Percentiles rank a stretch among this genome's conserved stretches.
Conservation (phyloP, 2,797 vertebrate species). For the Alca torda region DNA sequence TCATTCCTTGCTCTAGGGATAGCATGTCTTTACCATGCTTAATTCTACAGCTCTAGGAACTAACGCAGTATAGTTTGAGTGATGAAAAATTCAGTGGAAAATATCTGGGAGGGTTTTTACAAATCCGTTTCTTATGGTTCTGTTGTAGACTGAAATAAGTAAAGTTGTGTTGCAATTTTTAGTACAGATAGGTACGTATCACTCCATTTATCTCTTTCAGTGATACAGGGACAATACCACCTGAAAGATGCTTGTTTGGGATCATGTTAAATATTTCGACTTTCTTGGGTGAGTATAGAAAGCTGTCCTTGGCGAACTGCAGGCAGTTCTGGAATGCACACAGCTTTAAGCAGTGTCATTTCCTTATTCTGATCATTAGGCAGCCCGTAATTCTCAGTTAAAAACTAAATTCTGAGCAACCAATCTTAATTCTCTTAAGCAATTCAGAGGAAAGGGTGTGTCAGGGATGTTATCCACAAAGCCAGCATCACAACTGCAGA, state of each 20-base stretch:
- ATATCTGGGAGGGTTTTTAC: background rate
- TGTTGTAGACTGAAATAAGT: background rate
- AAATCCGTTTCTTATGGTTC: background rate
- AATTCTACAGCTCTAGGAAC: background rate
- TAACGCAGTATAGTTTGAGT: background rate
- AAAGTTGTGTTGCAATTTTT: background rate
- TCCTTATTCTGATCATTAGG: background rate
- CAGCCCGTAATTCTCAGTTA: background rate
- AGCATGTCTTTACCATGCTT: background rate
- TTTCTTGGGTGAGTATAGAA: slow-evolving; percentile 84
- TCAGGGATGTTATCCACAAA: background rate
- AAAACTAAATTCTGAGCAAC: background rate
- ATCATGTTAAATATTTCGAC: slow-evolving; percentile 90
- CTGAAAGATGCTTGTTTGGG: slow-evolving; percentile 93
- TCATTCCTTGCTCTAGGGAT: background rate
- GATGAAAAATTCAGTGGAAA: background rate
- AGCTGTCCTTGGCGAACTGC: background rate
- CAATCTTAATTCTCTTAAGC: background rate
- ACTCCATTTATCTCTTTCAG: slow-evolving; percentile 77
- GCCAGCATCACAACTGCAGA: background rate
- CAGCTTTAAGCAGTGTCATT: background rate
- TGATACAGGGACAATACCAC: slow-evolving; percentile 87
- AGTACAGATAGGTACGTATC: background rate
- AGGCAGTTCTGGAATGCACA: background rate
- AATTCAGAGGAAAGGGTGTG: background rate